Evolutionary conservation across 2,888 invertebrate genomes (phyloP), one percentile per base, ranked within the genome.

Genomic region (Galerucella pusilla): DNA sequence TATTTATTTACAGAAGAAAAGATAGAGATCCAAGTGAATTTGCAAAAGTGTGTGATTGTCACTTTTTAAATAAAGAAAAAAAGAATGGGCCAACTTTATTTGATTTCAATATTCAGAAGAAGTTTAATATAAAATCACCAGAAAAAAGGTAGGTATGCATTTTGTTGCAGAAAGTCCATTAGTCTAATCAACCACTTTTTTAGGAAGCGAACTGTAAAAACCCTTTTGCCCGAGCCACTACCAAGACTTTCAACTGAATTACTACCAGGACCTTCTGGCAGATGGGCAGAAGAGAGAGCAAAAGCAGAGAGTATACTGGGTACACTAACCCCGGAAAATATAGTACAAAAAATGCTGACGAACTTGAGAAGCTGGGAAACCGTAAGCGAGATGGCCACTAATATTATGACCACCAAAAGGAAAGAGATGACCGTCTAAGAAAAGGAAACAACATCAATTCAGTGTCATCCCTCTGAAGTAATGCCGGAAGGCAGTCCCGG

Each of bases 131-230:
- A 35, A 5, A 46, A 65, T 46, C 64, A 10, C 64, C 64, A 64
- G 64, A 64, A 64, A 64, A 42, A 64, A 64, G 64, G 64, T 64
- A 64, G 64, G 64, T 64, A 64, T 64, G 28, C n/a, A 14, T 64
- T 11, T 64, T 64, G 64, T 64, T 64, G 28, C 28, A 64, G 2
- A 64, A 64, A 35, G 11, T 65, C n/a, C 46, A 35, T 35, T 35
- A 35, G 35, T 35, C 35, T 2, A 46, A 12, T 46, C 12, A 46
- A 11, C 12, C 10, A 46, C 11, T 46, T 46, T 46, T 42, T 65
- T 65, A 65, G 65, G 65, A 45, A 65, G 65, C 14, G 45, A 65
- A 65, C 65, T 65, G 65, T 45, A 16, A 45, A 65, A 42, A 65
- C 2, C 12, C 28, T 61, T 28, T 6, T 61, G 28, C 1, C 20